A percentile compares a stretch with the other conserved stretches of the same genome.
Conservation (phyloP, 2,888 invertebrate genomes). For the Phanerotoma sp. region DNA sequence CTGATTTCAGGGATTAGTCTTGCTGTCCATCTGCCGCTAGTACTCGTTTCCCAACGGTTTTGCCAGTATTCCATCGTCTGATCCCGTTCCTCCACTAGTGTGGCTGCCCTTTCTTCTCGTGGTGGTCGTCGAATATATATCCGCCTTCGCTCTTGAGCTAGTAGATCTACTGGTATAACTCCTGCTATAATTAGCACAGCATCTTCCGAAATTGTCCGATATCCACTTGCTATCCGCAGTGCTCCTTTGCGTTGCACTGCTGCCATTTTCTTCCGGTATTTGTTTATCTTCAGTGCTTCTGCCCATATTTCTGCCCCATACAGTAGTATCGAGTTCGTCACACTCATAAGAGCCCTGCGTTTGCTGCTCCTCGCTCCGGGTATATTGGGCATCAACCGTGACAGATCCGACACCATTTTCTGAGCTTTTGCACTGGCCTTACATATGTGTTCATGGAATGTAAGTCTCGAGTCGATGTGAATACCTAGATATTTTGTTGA, state of each 20-base stretch:
- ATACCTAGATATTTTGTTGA: conserved; percentile 30
- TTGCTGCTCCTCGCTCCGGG: conserved; percentile 13
- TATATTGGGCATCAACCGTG: conserved; percentile 36
- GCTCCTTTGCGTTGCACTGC: conserved; percentile 23
- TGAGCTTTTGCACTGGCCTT: conserved; percentile 30
- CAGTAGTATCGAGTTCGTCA: conserved; percentile 31
- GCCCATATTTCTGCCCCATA: too few relatives aligned
- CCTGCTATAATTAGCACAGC: conserved; percentile 32
- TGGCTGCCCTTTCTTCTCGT: too few relatives aligned
- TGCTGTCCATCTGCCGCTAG: conserved; percentile 27
- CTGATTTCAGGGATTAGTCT: conserved; percentile 10
- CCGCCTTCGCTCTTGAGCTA: conserved; percentile 26
- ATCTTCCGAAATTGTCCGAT: conserved; percentile 36
- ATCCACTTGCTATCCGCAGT: conserved; percentile 31
- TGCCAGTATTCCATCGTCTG: conserved; percentile 8
- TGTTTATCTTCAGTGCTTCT: conserved; percentile 19
- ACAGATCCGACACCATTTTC: conserved; percentile 17
- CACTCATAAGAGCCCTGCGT: conserved; percentile 15
- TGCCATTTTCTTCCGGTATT: conserved; percentile 27
- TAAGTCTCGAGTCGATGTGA: conserved; percentile 26
- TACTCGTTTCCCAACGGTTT: neutral
- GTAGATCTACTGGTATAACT: conserved; percentile 32
- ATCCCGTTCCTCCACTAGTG: too few relatives aligned
- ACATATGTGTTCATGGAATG: conserved; percentile 30
- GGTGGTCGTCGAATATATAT: conserved; percentile 2